Evolutionary conservation across 2,888 invertebrate genomes (phyloP), one percentile per base, ranked within the genome.

Genomic region (Hirtodrosophila cameraria): DNA sequence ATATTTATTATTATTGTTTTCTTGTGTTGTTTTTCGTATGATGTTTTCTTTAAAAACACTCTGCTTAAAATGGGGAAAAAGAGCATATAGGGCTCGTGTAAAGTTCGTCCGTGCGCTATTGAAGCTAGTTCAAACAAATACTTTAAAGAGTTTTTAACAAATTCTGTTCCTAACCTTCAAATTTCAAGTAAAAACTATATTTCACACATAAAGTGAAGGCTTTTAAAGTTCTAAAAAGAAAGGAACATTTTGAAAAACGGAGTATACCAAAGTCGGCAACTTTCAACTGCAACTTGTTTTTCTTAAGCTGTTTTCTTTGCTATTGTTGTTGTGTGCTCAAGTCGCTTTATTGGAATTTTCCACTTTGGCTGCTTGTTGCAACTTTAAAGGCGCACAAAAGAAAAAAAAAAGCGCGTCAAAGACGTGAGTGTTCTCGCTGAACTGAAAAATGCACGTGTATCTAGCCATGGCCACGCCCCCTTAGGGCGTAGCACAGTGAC

Each of bases 1-100:
- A 60, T 60, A 63, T 61, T 67, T 69, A 66, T 67, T 64, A 62
- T 72, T 58, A 54, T 54, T 59, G 41, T 36, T 33, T 33, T 41
- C 23, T 23, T 23, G 23, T 46, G 38, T 25, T 15, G 36, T 28
- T 23, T 33, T 13, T 13, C 6, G 23, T 36, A 20, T 25, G 15
- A 0, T 35, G 27, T 27, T 36, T 46, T 16, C 23, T 6, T 20
- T 20, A n/a, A n/a, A n/a, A n/a, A n/a, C n/a, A n/a, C n/a, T n/a
- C n/a, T n/a, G n/a, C n/a, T n/a, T n/a, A n/a, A n/a, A n/a, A n/a
- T n/a, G n/a, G n/a, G n/a, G n/a, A n/a, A n/a, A n/a, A n/a, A n/a
- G n/a, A n/a, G n/a, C n/a, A n/a, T n/a, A n/a, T n/a, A n/a, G n/a
- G n/a, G n/a, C n/a, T n/a, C n/a, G n/a, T n/a, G n/a, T n/a, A n/a